These are phyloP conservation scores for Tachysurus fulvidraco DNA, from an alignment of 2,113 vertebrate species.

Conservation along the genomic window DNA sequence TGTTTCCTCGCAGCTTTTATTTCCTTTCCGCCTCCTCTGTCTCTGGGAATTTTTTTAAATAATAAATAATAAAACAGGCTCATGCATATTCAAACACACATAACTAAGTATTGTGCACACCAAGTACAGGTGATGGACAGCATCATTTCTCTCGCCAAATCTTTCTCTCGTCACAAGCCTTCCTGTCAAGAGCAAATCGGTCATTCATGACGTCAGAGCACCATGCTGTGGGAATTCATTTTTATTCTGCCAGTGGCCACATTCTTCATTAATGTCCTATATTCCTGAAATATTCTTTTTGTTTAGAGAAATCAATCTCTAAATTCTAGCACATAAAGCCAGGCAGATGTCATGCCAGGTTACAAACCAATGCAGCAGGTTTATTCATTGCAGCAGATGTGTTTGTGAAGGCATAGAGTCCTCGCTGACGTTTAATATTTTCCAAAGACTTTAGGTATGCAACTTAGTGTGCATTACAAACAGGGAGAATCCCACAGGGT, in stretches of 20 bases:
- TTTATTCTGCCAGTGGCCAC: slow-evolving; percentile 32
- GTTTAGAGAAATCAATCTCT: slow-evolving; percentile 18
- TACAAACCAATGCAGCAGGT: background rate
- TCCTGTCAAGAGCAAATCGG: slow-evolving; percentile 52
- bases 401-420: background rate
- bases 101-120: background rate
- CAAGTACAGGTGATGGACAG: background rate
- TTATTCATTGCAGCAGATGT: slow-evolving; percentile 1
- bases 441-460: slow-evolving; percentile 5
- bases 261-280: slow-evolving; percentile 47
- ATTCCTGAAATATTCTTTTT: slow-evolving; percentile 38
- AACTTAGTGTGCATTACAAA: slow-evolving; percentile 7
- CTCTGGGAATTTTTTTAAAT: background rate
- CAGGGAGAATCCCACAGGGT: background rate
- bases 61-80: background rate
- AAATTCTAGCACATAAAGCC: slow-evolving; percentile 36
- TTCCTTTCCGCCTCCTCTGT: no score
- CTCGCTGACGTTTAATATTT: slow-evolving; percentile 11
- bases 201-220: slow-evolving; percentile 50
- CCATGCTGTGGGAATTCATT: slow-evolving; percentile 39
- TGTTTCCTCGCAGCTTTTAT: no score
- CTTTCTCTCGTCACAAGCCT: slow-evolving; percentile 45
- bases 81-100: background rate
- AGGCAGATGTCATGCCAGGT: slow-evolving; percentile 20
- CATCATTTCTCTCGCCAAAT: background rate